Conservation (phyloP, 64 coral and sea anemone species). For the Dendrophyllia cribrosa region DNA sequence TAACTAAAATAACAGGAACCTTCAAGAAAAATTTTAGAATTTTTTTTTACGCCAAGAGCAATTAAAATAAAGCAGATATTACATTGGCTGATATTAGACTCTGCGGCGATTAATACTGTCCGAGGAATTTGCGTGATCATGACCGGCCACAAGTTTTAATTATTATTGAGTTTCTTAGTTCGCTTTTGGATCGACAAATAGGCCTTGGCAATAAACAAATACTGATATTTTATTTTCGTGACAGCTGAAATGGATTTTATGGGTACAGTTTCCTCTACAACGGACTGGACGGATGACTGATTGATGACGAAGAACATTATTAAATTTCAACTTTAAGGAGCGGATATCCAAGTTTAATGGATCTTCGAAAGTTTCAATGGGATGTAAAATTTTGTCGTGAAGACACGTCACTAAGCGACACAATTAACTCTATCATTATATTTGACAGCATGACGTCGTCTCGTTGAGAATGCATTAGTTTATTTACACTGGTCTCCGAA, state of each 20-base stretch:
- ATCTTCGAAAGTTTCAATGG: background rate
- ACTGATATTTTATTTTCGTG: slow-evolving; percentile 3
- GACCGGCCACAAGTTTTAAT: no score
- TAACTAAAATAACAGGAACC: background rate
- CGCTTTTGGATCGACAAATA: no score
- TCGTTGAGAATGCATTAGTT: background rate
- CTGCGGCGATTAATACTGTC: no score
- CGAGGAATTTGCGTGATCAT: no score
- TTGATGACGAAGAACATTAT: background rate
- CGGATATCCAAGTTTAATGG: background rate
- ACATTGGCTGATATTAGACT: no score
- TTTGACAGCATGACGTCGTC: background rate
- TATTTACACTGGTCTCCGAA: background rate
- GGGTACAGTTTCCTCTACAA: background rate
- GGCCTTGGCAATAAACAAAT: background rate
- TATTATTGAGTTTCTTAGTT: no score
- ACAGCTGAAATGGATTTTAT: background rate
- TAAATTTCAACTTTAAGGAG: background rate
- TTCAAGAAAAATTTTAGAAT: background rate
- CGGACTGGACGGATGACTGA: background rate
- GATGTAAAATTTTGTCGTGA: background rate
- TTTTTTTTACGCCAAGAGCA: no score
- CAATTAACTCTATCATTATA: background rate
- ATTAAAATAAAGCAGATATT: no score
- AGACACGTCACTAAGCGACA: background rate